These are phyloP conservation scores for Ceyx margarethae DNA, from an alignment of 2,113 vertebrate genomes.

Conservation along the genomic window DNA sequence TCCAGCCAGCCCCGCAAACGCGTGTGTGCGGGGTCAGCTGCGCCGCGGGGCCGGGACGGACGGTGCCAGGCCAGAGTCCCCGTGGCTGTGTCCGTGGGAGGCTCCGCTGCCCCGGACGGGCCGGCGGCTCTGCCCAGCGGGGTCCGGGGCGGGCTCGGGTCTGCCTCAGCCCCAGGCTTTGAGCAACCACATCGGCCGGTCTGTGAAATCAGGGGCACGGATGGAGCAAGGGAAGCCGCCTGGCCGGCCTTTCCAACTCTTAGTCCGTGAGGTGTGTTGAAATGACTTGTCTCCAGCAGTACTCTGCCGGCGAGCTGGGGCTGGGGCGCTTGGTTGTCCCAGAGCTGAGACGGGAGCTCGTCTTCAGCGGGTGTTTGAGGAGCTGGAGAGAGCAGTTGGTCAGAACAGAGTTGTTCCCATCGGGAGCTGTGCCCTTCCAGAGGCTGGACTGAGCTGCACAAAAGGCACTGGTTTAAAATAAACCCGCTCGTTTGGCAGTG, in stretches of 20 bases:
- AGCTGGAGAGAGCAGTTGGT: neutral
- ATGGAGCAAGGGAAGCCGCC: accelerated
- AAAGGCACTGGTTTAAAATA: neutral
- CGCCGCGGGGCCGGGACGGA: accelerated
- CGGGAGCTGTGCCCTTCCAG: neutral
- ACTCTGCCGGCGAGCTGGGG: neutral
- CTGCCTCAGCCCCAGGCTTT: accelerated
- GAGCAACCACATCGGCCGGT: accelerated
- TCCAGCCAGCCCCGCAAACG: accelerated
- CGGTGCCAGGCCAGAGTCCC: neutral
- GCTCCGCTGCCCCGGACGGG: too few relatives aligned
- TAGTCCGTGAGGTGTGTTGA: neutral
- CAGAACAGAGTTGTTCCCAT: accelerated
- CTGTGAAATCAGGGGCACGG: neutral
- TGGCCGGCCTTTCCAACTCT: neutral
- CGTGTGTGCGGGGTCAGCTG: accelerated
- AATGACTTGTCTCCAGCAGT: neutral
- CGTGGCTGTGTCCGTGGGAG: too few relatives aligned
- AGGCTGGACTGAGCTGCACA: neutral
- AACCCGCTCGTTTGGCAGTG: accelerated
- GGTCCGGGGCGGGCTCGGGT: too few relatives aligned
- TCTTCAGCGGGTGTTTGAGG: neutral
- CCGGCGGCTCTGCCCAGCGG: too few relatives aligned
- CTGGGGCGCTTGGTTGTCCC: neutral
- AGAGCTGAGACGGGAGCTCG: accelerated